Percentiles rank a stretch among this genome's conserved stretches.
Conservation (phyloP, 1,140 invertebrate genomes). For the Rhopalosiphum maidis region DNA sequence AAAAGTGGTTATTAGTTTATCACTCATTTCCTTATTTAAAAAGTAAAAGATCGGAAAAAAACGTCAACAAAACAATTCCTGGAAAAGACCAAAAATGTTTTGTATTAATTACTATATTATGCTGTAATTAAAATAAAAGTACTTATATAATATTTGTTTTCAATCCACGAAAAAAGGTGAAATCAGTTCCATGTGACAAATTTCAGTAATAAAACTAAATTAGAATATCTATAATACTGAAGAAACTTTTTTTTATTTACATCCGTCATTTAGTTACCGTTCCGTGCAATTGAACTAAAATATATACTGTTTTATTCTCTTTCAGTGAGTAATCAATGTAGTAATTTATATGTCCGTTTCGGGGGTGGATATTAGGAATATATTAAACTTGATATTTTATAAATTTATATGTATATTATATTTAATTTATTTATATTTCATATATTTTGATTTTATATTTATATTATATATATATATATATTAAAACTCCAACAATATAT, state of each 20-base stretch:
- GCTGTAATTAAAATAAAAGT: background rate
- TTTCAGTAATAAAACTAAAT: background rate
- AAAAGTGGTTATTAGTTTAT: background rate
- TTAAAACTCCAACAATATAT: background rate
- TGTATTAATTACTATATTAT: background rate
- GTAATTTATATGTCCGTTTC: background rate
- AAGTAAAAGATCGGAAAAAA: background rate
- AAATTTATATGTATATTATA: background rate
- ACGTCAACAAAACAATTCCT: background rate
- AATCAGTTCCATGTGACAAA: constrained; percentile 37
- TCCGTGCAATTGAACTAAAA: constrained; percentile 24
- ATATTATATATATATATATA: background rate
- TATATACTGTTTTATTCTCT: background rate
- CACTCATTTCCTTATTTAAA: background rate
- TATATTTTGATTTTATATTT: background rate
- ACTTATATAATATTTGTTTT: background rate
- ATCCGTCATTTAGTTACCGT: constrained; percentile 33
- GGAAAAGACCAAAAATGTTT: background rate
- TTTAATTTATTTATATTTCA: background rate
- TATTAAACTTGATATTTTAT: background rate
- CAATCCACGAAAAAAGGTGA: background rate
- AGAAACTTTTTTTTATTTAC: background rate
- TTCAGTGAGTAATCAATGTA: background rate
- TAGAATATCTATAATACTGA: background rate
- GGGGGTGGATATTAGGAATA: background rate